Conservation (phyloP, 2,888 invertebrate species). For the Pammene fasciana region DNA sequence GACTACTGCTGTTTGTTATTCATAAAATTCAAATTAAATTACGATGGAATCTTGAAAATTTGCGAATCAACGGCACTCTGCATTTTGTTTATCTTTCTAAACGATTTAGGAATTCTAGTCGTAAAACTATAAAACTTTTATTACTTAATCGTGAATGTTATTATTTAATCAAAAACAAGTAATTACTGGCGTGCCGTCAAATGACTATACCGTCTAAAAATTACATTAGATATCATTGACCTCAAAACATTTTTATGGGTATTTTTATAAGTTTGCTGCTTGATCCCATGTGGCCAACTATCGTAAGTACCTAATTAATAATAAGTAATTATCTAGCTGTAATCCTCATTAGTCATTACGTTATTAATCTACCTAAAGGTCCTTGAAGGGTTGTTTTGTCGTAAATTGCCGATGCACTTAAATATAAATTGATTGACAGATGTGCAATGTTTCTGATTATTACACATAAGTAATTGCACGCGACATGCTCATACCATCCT, state of each 20-base stretch:
- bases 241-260: conserved; percentile 24
- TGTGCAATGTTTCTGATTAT: conserved; percentile 1
- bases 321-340: background rate
- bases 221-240: conserved; percentile 23
- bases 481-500: conserved; percentile 4
- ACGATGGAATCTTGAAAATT: conserved; percentile 16
- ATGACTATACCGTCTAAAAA: conserved; percentile 6
- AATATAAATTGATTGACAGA: conserved; percentile 5
- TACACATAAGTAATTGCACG: conserved; percentile 7
- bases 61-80: background rate
- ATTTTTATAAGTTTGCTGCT: conserved; percentile 4
- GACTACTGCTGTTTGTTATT: conserved; percentile 25
- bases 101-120: background rate
- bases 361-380: too few species aligned
- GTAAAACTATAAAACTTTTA: conserved; percentile 4
- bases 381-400: background rate
- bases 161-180: conserved; percentile 15
- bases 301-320: too few species aligned
- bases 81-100: background rate
- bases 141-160: conserved; percentile 4
- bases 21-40: conserved; percentile 28
- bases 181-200: conserved; percentile 1
- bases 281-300: background rate
- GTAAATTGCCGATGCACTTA: background rate
- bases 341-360: background rate